Percentiles rank a stretch among this genome's conserved stretches.
These are phyloP conservation scores for Telenomus remus DNA, from an alignment of 1,140 invertebrate genomes.

Conservation along the genomic window DNA sequence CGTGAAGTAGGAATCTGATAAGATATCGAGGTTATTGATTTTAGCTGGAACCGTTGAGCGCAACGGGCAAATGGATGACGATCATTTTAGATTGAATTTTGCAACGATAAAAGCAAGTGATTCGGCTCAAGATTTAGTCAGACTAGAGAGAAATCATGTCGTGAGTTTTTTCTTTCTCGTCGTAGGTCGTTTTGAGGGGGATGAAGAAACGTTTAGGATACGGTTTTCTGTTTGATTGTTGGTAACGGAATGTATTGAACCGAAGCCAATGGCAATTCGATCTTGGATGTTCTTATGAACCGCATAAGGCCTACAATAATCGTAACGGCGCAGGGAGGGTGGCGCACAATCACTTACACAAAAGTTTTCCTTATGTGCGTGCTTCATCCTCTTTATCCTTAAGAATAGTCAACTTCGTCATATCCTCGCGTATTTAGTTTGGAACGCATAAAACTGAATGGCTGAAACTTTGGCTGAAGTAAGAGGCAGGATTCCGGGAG, in stretches of 20 bases:
- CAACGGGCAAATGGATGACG: too few species aligned
- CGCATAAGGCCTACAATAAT: slow-evolving; percentile 9
- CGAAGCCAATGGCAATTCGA: slow-evolving; percentile 7
- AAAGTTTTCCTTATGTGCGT: slow-evolving; percentile 48
- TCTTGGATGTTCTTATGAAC: slow-evolving; percentile 28
- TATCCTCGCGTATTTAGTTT: slow-evolving; percentile 66
- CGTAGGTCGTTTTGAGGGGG: too few species aligned
- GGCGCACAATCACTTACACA: slow-evolving; percentile 70
- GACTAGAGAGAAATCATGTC: too few species aligned
- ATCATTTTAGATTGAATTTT: too few species aligned
- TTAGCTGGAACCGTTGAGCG: not conserved
- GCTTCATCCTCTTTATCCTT: slow-evolving; percentile 52
- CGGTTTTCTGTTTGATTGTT: not conserved
- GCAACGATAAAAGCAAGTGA: too few species aligned
- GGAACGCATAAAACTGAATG: slow-evolving; percentile 69
- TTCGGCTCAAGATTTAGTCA: too few species aligned
- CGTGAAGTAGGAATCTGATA: slow-evolving; percentile 28
- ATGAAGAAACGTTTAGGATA: too few species aligned
- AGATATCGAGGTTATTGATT: slow-evolving; percentile 48
- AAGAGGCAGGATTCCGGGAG: slow-evolving; percentile 60
- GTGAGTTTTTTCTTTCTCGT: too few species aligned
- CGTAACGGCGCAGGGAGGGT: slow-evolving; percentile 39
- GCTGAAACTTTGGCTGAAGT: slow-evolving; percentile 68
- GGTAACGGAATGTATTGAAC: not conserved
- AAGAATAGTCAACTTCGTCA: slow-evolving; percentile 55